These are phyloP conservation scores for Epinephelus cyanopodus DNA, from an alignment of 2,113 vertebrate species.

Conservation along the genomic window DNA sequence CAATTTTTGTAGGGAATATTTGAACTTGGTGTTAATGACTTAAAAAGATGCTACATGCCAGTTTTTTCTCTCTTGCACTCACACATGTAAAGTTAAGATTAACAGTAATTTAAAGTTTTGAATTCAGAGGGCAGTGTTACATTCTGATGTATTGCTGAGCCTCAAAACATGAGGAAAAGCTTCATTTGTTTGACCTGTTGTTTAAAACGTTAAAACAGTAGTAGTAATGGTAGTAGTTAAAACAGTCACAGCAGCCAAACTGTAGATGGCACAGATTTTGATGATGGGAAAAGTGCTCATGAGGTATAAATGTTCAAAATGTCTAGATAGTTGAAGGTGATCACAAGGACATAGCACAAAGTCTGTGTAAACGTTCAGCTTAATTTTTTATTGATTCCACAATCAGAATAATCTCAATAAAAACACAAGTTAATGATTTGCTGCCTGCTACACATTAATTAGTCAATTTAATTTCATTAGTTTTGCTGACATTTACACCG, in stretches of 20 bases:
- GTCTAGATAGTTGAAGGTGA: background rate
- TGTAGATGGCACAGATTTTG: background rate
- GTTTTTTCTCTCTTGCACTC: background rate
- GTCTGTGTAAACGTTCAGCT: background rate
- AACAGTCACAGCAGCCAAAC: background rate
- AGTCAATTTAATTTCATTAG: background rate
- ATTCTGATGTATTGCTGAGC: background rate
- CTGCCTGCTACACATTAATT: background rate
- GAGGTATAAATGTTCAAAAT: background rate
- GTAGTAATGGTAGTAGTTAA: background rate
- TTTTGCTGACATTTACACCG: background rate
- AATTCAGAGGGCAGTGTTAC: background rate
- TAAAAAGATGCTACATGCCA: background rate
- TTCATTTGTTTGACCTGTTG: background rate
- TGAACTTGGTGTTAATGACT: background rate
- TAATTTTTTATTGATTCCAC: constrained; percentile 19
- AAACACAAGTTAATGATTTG: background rate
- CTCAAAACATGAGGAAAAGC: background rate
- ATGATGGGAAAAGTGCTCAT: background rate
- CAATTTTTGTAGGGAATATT: no score
- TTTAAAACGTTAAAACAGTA: background rate
- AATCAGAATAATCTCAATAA: background rate
- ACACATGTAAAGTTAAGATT: background rate
- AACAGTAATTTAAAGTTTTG: background rate
- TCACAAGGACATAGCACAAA: background rate